Evolutionary conservation across 2,113 vertebrate species (phyloP).

Genomic region (Trematocara nigrifrons): DNA sequence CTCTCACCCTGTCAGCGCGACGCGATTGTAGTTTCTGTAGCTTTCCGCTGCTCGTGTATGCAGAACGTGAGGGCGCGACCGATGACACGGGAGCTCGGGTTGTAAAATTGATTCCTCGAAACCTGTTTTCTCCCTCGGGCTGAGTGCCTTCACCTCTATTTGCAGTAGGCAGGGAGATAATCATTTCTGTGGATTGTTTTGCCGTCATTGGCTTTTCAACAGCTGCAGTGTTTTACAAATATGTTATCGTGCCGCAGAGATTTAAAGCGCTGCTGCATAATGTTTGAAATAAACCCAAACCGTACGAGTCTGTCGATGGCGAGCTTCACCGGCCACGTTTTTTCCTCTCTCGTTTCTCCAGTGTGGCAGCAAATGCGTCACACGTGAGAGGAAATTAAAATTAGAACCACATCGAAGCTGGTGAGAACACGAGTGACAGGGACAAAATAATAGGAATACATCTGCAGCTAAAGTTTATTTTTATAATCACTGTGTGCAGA

Average conservation of each 20-base stretch:
- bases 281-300: background rate
- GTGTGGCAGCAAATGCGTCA: background rate
- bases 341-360: background rate
- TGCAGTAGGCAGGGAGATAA: background rate
- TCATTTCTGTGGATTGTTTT: background rate
- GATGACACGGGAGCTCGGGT: background rate
- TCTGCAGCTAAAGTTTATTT: background rate
- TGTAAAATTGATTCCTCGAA: background rate
- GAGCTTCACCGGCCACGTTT: fast-evolving
- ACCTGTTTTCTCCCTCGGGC: background rate
- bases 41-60: background rate
- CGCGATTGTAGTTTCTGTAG: background rate
- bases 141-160: background rate
- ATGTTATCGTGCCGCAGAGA: background rate
- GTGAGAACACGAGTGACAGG: background rate
- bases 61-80: background rate
- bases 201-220: background rate
- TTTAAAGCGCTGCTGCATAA: background rate
- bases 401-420: background rate
- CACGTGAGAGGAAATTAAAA: background rate
- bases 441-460: background rate
- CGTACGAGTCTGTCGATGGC: background rate
- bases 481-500: background rate
- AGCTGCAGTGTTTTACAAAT: background rate
- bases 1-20: background rate